These are phyloP conservation scores for Cygnus olor DNA, from an alignment of 2,797 vertebrate genomes.

Conservation along the genomic window DNA sequence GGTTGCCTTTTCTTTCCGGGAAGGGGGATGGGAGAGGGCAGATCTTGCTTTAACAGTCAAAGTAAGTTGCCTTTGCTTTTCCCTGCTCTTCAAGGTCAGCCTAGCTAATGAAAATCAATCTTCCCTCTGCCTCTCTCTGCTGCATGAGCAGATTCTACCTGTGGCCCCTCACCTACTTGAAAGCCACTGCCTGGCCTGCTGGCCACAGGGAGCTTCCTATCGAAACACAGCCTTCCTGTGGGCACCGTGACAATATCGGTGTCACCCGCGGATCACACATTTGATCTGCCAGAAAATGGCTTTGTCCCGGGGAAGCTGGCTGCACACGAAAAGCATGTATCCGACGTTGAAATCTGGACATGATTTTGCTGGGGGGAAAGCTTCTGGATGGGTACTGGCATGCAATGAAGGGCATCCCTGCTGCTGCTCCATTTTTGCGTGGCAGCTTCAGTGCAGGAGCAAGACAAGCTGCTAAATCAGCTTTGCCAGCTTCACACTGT, in stretches of 20 bases:
- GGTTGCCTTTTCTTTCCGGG: neutral
- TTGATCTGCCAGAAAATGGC: neutral
- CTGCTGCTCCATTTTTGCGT: neutral
- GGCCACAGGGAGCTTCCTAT: neutral
- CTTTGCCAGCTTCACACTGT: neutral
- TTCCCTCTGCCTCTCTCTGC: conserved; percentile 49
- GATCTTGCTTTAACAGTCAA: conserved; percentile 50
- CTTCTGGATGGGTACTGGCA: neutral
- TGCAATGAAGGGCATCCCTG: rapidly evolving
- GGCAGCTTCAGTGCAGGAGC: neutral
- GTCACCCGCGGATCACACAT: neutral
- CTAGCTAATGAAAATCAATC: conserved; percentile 68
- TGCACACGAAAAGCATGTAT: neutral
- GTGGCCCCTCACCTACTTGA: conserved; percentile 48
- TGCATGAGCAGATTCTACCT: conserved; percentile 58
- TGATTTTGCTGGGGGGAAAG: neutral
- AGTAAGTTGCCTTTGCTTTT: conserved; percentile 66
- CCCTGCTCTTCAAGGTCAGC: conserved; percentile 62
- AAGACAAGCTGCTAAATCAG: neutral
- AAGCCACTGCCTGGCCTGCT: neutral
- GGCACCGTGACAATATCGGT: neutral
- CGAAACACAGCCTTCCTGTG: neutral
- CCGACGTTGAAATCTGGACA: rapidly evolving
- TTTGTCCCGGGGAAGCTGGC: neutral
- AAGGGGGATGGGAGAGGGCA: conserved; percentile 32